phyloP scores from a whole-genome alignment of 2,113 vertebrate genomes.

The Athene cunicularia region DNA sequence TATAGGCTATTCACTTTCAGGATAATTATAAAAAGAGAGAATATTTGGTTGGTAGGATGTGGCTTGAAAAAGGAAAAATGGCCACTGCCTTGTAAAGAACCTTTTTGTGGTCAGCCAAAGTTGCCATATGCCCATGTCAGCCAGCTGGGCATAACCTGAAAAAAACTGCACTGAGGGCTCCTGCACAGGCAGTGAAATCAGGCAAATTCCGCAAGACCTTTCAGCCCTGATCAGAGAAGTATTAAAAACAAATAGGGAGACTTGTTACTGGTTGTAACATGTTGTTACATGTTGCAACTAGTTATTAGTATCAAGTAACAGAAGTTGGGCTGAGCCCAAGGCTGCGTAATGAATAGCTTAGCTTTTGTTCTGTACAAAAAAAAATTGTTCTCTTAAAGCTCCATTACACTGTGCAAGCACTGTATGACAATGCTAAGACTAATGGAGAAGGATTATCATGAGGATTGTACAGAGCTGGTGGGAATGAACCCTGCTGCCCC shows the following conservation, averaged over 20 bases:
- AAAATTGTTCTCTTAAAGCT: neutral
- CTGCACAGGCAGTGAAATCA: neutral
- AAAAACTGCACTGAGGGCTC: neutral
- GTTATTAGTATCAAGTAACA: rapidly evolving
- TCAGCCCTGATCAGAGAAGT: neutral
- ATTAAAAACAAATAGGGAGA: neutral
- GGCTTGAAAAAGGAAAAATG: neutral
- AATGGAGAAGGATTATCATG: neutral
- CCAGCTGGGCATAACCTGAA: neutral
- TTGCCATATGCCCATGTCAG: neutral
- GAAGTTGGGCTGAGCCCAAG: neutral
- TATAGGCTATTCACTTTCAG: neutral
- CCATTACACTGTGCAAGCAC: neutral
- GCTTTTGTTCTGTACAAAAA: neutral
- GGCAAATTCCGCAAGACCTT: neutral
- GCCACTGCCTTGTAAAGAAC: neutral
- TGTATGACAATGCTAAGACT: neutral
- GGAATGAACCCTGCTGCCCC: neutral
- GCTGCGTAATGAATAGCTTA: neutral
- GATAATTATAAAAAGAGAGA: neutral
- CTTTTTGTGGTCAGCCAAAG: neutral
- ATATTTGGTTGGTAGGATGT: neutral
- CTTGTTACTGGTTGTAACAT: neutral
- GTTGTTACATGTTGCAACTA: neutral
- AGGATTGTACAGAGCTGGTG: neutral